Evolutionary conservation across 1,140 invertebrate genomes (phyloP).

Genomic region (Melipona quadrifasciata): DNA sequence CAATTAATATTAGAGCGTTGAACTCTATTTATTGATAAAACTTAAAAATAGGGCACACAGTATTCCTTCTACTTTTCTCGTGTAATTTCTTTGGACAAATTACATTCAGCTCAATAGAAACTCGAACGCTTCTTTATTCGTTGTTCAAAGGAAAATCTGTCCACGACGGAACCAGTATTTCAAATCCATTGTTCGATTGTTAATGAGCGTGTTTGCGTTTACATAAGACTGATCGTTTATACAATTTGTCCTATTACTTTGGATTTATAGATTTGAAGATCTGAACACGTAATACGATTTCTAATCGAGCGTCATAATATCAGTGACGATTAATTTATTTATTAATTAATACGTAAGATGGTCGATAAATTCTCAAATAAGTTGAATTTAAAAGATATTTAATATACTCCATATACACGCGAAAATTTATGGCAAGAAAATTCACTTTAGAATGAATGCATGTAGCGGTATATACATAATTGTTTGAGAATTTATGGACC

Average conservation of each 20-base stretch:
- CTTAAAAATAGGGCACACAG: conserved; percentile 20
- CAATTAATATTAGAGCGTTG: conserved; percentile 11
- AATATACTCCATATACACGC: neutral
- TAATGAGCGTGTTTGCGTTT: conserved; percentile 29
- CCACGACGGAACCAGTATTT: conserved; percentile 24
- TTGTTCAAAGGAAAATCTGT: neutral
- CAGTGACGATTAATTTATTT: conserved; percentile 32
- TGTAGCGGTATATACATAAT: no score
- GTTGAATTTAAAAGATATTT: neutral
- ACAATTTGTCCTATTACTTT: conserved; percentile 19
- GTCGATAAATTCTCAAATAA: neutral
- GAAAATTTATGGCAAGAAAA: neutral
- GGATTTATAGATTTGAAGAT: conserved; percentile 11
- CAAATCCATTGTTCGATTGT: conserved; percentile 10
- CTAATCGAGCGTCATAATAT: neutral
- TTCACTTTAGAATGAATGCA: neutral
- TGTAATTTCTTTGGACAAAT: neutral
- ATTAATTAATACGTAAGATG: neutral
- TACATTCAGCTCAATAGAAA: neutral
- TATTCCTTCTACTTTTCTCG: neutral
- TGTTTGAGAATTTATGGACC: neutral
- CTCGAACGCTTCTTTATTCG: conserved; percentile 6
- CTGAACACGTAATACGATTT: neutral
- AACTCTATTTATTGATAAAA: conserved; percentile 32
- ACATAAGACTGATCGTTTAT: conserved; percentile 49